Evolutionary conservation across 2,888 invertebrate genomes (phyloP).

Genomic region (Dascillus cervinus): DNA sequence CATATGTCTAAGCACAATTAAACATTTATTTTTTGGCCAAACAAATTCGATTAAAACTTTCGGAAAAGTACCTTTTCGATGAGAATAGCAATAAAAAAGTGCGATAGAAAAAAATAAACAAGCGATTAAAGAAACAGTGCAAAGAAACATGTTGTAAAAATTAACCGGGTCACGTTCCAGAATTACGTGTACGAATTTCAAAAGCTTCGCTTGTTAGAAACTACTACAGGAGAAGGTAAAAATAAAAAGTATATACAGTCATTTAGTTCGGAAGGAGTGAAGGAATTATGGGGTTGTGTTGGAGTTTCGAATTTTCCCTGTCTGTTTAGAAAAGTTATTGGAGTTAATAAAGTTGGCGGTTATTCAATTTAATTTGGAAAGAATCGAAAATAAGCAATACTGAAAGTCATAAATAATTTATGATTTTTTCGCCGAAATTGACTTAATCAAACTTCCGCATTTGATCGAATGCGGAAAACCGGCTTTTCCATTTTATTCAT

Average conservation of each 20-base stretch:
- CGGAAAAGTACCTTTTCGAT: too few relatives aligned
- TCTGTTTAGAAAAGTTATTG: slow-evolving; percentile 19
- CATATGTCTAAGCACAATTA: too few relatives aligned
- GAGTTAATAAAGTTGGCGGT: slow-evolving; percentile 19
- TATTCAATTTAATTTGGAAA: slow-evolving; percentile 18
- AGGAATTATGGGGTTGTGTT: slow-evolving; percentile 20
- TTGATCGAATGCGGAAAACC: too few relatives aligned
- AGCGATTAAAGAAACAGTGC: too few relatives aligned
- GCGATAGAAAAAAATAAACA: too few relatives aligned
- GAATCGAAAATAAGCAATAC: slow-evolving; percentile 10
- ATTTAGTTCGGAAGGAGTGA: slow-evolving; percentile 15
- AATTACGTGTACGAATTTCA: slow-evolving; percentile 23
- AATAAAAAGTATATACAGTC: slow-evolving; percentile 15
- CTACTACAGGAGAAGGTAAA: slow-evolving; percentile 15
- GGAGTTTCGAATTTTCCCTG: slow-evolving; percentile 19
- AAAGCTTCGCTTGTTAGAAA: slow-evolving; percentile 16
- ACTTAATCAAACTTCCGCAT: too few relatives aligned
- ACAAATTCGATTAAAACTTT: too few relatives aligned
- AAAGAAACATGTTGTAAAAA: slow-evolving; percentile 15
- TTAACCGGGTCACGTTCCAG: slow-evolving; percentile 22
- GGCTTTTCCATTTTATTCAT: too few relatives aligned
- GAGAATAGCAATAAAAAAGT: too few relatives aligned
- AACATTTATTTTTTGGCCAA: too few relatives aligned
- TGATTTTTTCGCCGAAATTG: too few relatives aligned
- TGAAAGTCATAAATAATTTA: too few relatives aligned